These are phyloP conservation scores for Crossoptilon crossoptilon DNA, from an alignment of 2,797 vertebrate species.

Conservation along the genomic window DNA sequence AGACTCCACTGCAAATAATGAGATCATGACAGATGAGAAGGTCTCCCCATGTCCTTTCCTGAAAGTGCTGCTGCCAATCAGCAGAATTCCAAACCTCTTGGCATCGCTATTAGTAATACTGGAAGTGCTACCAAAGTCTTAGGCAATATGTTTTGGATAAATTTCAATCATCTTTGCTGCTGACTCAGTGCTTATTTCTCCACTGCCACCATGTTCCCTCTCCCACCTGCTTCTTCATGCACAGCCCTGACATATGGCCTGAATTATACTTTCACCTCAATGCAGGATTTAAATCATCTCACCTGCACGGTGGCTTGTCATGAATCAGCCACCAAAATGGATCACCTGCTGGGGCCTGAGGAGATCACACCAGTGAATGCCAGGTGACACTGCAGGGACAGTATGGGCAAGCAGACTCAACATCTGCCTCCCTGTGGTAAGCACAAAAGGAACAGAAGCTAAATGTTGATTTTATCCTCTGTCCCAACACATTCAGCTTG, in stretches of 20 bases:
- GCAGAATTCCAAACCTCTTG: not conserved
- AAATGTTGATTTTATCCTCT: not conserved
- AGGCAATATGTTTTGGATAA: constrained; percentile 34
- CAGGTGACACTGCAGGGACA: not conserved
- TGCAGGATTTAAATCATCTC: constrained; percentile 51
- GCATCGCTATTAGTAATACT: not conserved
- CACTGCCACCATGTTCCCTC: not conserved
- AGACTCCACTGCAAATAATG: not conserved
- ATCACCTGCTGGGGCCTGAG: constrained; percentile 14
- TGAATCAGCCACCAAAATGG: not conserved
- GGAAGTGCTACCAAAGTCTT: not conserved
- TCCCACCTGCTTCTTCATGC: not conserved
- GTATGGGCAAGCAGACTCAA: not conserved
- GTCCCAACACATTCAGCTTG: not conserved
- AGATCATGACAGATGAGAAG: not conserved
- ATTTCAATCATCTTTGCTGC: constrained; percentile 15
- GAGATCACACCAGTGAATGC: constrained; percentile 8
- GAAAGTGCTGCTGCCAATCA: not conserved
- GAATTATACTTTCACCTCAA: constrained; percentile 45
- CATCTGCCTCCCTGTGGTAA: not conserved
- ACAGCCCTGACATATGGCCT: constrained; percentile 13
- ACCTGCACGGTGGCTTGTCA: constrained; percentile 29
- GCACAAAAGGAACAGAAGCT: not conserved
- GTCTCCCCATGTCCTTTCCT: not conserved
- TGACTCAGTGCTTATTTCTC: constrained; percentile 45